phyloP scores from a whole-genome alignment of 2,888 invertebrate genomes.

The Cancer borealis region DNA sequence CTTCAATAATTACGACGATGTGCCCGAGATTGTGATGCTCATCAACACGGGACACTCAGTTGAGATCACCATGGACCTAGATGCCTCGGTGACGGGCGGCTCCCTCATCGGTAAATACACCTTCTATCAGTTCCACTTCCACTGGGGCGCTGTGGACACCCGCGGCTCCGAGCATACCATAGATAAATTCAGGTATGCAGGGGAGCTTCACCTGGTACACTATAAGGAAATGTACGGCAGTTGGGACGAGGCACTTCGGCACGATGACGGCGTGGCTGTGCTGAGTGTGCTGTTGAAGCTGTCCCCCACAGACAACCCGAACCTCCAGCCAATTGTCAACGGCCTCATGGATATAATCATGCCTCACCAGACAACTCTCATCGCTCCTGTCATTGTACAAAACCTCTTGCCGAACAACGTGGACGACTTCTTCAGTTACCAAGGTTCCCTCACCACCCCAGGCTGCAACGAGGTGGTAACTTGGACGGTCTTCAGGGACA shows the following conservation, averaged over 20 bases:
- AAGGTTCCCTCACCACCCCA: constrained; percentile 59
- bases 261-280: constrained; percentile 84
- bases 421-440: constrained; percentile 42
- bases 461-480: constrained; percentile 49
- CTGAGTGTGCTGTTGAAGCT: constrained; percentile 85
- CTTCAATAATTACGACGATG: constrained; percentile 5
- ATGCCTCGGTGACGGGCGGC: not conserved
- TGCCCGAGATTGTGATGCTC: not conserved
- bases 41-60: constrained; percentile 49
- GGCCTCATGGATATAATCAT: constrained; percentile 51
- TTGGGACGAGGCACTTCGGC: constrained; percentile 82
- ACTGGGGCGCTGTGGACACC: constrained; percentile 63
- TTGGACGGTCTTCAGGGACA: constrained; percentile 55
- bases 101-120: constrained; percentile 21
- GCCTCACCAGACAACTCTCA: not conserved
- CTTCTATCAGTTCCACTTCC: constrained; percentile 68
- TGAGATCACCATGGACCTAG: not conserved
- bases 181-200: constrained; percentile 53
- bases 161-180: constrained; percentile 72
- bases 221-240: constrained; percentile 84
- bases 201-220: constrained; percentile 89
- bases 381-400: not conserved
- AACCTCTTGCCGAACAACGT: constrained; percentile 9
- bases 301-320: constrained; percentile 40
- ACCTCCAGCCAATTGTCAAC: constrained; percentile 4